Conservation (phyloP, 2,113 vertebrate genomes). For the Elephantulus edwardii region DNA sequence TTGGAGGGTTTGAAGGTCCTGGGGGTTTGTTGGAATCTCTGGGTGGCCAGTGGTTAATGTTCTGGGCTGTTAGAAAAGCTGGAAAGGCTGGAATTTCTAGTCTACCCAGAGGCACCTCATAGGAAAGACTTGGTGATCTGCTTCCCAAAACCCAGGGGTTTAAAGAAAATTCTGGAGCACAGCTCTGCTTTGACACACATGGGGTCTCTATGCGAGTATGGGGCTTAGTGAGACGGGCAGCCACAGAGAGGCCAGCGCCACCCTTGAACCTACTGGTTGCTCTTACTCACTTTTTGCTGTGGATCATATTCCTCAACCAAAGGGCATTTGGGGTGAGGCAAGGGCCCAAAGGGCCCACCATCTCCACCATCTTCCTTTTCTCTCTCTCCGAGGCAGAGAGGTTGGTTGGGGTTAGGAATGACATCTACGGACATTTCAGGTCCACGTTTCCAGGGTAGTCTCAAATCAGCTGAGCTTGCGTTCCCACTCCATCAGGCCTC, state of each 20-base stretch:
- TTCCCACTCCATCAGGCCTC: background rate
- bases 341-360: background rate
- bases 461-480: background rate
- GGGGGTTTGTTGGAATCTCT: background rate
- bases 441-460: background rate
- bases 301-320: background rate
- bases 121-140: too few relatives aligned
- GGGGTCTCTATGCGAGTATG: background rate
- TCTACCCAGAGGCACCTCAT: background rate
- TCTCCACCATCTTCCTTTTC: too few relatives aligned
- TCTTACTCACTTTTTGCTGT: background rate
- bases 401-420: background rate
- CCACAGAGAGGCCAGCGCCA: background rate
- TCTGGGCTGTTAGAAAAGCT: background rate
- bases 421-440: background rate
- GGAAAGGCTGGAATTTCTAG: background rate
- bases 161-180: background rate
- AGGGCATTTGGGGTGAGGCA: too few relatives aligned
- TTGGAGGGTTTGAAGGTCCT: too few relatives aligned
- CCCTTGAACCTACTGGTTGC: accelerated
- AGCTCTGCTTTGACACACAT: background rate
- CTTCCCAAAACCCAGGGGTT: background rate
- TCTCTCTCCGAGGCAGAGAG: background rate
- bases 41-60: background rate
- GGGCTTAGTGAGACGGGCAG: too few relatives aligned